Evolutionary conservation across 2,113 vertebrate species (phyloP).

Genomic region (Tonatia bakeri): DNA sequence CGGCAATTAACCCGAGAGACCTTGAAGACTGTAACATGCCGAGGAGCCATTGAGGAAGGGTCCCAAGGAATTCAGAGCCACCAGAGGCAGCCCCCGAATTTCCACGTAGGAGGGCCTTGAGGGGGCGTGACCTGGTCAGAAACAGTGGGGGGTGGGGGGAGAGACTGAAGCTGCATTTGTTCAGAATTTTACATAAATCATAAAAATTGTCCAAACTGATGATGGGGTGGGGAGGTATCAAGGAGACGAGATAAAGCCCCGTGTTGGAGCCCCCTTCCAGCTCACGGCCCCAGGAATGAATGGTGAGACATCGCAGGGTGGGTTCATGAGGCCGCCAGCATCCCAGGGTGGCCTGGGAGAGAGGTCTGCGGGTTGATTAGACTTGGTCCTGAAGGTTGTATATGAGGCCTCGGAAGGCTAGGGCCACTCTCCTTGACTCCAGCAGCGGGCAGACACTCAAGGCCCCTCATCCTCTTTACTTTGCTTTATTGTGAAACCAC

Average conservation of each 20-base stretch:
- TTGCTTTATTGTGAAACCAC: too few species aligned
- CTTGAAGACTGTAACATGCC: not conserved
- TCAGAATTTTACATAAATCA: not conserved
- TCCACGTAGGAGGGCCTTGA: not conserved
- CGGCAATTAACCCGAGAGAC: not conserved
- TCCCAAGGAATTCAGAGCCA: not conserved
- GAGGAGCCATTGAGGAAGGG: not conserved
- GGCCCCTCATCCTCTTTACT: not conserved
- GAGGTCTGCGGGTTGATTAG: too few species aligned
- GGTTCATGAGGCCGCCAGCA: not conserved
- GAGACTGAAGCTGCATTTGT: not conserved
- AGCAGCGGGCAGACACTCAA: not conserved
- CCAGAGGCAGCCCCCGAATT: not conserved
- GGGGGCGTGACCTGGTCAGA: too few species aligned
- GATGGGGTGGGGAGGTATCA: not conserved
- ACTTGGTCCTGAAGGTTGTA: not conserved
- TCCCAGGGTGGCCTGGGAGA: not conserved
- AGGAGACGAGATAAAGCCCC: not conserved
- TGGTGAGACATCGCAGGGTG: not conserved
- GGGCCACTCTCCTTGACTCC: not conserved
- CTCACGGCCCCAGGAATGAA: not conserved
- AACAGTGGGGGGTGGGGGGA: not conserved
- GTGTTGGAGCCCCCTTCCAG: not conserved
- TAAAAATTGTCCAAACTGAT: not conserved
- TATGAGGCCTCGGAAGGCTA: not conserved